These are phyloP conservation scores for Endomychus coccineus DNA, from an alignment of 2,888 invertebrate genomes.

Conservation along the genomic window DNA sequence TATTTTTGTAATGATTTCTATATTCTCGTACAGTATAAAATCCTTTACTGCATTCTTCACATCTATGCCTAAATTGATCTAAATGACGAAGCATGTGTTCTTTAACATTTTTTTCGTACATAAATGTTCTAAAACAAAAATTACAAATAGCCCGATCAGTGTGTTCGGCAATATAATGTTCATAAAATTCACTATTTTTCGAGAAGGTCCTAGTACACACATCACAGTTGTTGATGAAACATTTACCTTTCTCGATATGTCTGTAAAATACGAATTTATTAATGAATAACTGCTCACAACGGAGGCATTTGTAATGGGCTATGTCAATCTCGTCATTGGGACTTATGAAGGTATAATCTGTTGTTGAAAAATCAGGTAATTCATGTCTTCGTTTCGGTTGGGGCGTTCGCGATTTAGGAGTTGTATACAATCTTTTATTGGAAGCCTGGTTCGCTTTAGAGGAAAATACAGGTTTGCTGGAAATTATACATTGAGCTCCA, in stretches of 20 bases:
- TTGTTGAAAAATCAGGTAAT: constrained; percentile 40
- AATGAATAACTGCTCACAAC: constrained; percentile 42
- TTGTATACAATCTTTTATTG: constrained; percentile 14
- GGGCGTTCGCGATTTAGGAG: constrained; percentile 26
- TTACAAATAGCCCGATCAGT: constrained; percentile 41
- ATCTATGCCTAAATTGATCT: constrained; percentile 41
- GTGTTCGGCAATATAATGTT: constrained; percentile 37
- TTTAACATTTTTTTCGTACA: constrained; percentile 43
- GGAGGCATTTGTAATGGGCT: constrained; percentile 38
- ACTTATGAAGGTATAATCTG: constrained; percentile 34
- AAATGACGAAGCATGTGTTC: constrained; percentile 42
- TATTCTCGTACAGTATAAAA: constrained; percentile 43
- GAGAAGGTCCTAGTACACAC: constrained; percentile 36
- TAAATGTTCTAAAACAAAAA: constrained; percentile 42
- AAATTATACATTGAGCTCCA: constrained; percentile 12
- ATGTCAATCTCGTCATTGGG: constrained; percentile 38
- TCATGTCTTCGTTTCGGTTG: constrained; percentile 34
- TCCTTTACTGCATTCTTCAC: constrained; percentile 42
- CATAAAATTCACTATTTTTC: constrained; percentile 39
- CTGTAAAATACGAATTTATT: constrained; percentile 40
- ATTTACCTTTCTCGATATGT: constrained; percentile 42
- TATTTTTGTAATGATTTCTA: constrained; percentile 41
- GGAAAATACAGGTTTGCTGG: constrained; percentile 3
- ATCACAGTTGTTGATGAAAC: constrained; percentile 42
- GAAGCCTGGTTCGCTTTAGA: neutral